A percentile compares a stretch with the other conserved stretches of the same genome.
Conservation (phyloP, 2,113 vertebrate genomes). For the Megaleporinus macrocephalus region DNA sequence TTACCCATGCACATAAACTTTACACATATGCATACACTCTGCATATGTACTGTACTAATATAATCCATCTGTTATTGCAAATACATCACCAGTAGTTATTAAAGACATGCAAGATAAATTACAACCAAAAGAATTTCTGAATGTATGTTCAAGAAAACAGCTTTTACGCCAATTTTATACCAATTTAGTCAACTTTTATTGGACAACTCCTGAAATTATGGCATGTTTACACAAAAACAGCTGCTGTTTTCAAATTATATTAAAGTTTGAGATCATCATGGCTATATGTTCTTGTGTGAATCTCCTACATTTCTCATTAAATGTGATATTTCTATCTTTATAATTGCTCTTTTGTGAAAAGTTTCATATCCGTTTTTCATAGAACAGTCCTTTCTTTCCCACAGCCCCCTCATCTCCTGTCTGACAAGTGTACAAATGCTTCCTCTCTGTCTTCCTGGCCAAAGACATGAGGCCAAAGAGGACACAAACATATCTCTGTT, state of each 20-base stretch:
- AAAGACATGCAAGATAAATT: no score
- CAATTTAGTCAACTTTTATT: neutral
- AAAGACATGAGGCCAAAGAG: slow-evolving; percentile 72
- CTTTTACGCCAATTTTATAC: no score
- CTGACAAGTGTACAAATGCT: slow-evolving; percentile 79
- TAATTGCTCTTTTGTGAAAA: neutral
- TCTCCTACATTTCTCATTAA: neutral
- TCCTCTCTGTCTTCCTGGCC: slow-evolving; percentile 81
- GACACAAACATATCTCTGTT: slow-evolving; percentile 50
- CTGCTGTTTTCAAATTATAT: neutral
- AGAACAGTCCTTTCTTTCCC: slow-evolving; percentile 1
- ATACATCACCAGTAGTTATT: no score
- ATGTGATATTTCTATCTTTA: neutral
- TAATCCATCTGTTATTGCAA: no score
- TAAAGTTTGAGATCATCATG: neutral
- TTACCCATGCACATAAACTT: no score
- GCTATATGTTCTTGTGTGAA: neutral
- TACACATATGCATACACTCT: no score
- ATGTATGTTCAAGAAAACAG: no score
- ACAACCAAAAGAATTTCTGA: no score
- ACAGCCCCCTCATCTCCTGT: slow-evolving; percentile 31
- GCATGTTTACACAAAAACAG: neutral
- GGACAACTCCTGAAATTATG: neutral
- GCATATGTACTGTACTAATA: no score
- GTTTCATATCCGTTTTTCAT: slow-evolving; percentile 14